Base-by-base conservation (phyloP, 1,140 invertebrate genomes). In the Mizuhopecten yessoensis region DNA sequence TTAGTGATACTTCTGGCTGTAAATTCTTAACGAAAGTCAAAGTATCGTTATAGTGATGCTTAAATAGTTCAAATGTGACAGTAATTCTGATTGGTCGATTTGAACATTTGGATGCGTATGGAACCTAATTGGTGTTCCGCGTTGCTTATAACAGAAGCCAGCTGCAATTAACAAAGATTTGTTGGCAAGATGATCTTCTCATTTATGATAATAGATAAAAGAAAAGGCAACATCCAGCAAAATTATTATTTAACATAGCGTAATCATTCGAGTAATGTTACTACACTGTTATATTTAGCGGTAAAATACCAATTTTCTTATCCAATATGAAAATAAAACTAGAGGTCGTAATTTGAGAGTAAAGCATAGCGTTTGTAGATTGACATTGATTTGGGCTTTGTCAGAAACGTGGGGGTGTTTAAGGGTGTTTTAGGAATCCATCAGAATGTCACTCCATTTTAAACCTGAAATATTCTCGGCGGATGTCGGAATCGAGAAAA, bases 141-240 rank as follows among this genome's bases (percentile, higher is more conserved):
- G 45, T 1, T 49, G 45, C 45, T 23, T 15, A 1, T 49, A 17
- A 49, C 13, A 49, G 15, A 49, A 13, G 13, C 45, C 45, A 75
- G 23, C 2, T 0, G 29, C 23, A 3, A 17, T 29, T 75, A 75
- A 75, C 1, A 5, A n/a, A 5, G 57, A 75, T 75, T 75, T 75
- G 57, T n/a, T 75, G n/a, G 57, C n/a, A 75, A n/a, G 5, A 75
- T 75, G 23, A 17, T n/a, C 57, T 29, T n/a, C 29, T 75, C 7
- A 75, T 75, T 75, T 75, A 75, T 75, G 57, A 29, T 75, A 75
- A 75, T 75, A 75, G 57, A 29, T 75, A 75, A 75, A n/a, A 75
- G 23, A 75, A n/a, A 75, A 3, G 23, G n/a, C n/a, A n/a, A n/a
- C 57, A 7, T 29, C 23, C 17, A 75, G 36, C 11, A n/a, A n/a